Percentiles rank a stretch among this genome's conserved stretches.
Conservation (phyloP, 1,140 invertebrate species). For the Drosophila leontia region DNA sequence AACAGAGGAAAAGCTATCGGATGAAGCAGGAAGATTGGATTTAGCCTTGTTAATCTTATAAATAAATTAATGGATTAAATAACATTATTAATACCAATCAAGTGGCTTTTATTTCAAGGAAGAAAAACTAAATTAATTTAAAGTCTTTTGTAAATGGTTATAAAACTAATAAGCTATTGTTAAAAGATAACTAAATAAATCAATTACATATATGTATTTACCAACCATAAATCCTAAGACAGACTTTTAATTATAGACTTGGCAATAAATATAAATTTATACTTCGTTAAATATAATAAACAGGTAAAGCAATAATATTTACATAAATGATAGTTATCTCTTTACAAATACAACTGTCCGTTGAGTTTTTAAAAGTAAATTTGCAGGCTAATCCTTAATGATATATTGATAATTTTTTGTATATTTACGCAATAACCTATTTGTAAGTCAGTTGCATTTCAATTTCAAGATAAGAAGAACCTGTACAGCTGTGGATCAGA, state of each 20-base stretch:
- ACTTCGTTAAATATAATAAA: not conserved
- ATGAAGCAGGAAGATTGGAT: constrained; percentile 5
- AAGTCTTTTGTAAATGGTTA: not conserved
- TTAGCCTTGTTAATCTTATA: not conserved
- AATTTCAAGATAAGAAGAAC: not conserved
- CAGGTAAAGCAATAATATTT: not conserved
- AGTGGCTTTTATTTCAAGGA: not conserved
- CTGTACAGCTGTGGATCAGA: not conserved
- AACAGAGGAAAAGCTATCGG: not conserved
- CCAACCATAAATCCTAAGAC: not conserved
- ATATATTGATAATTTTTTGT: too few relatives aligned
- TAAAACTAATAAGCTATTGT: not conserved
- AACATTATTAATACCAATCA: not conserved
- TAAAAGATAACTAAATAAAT: not conserved
- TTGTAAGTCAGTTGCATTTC: not conserved
- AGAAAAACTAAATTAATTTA: not conserved
- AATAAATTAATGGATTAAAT: not conserved
- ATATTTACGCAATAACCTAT: not conserved
- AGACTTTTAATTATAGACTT: not conserved
- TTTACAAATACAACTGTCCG: not conserved
- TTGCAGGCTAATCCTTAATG: too few relatives aligned
- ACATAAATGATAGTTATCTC: too few relatives aligned
- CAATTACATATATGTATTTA: not conserved
- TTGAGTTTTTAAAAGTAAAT: not conserved
- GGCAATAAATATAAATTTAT: not conserved